Base-by-base conservation (phyloP, 2,113 vertebrate species). In the Piaya cayana region DNA sequence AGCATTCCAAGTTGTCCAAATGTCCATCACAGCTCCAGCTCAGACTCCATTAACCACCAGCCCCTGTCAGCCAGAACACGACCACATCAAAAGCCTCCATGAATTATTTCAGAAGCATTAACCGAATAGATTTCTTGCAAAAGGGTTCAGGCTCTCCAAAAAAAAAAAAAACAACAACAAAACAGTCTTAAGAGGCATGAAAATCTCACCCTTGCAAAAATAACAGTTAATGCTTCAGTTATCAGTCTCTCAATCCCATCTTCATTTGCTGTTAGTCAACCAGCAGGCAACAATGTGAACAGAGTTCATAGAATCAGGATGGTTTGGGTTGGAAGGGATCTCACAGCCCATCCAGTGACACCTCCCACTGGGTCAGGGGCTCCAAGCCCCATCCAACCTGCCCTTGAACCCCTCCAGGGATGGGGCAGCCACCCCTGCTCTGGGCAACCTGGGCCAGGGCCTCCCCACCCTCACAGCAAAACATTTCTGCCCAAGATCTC, bases 41-140 rank as follows among this genome's bases (percentile, higher is more conserved):
- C 34, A 30, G 77, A 50, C 39, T 81, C 70, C 53, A 30, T 23
- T 45, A 72, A 86, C 64, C 45, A 45, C 76, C 6, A 25, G 72
- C 70, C 92, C 93, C 81, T 55, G 39, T 72, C 85, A 94, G 90
- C 76, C 93, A 81, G 90, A 92, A 63, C 42, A 75, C 1, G 22
- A 37, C 75, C 75, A 68, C 77, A 62, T 84, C 89, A 81, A 85
- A 90, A 86, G 49, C 26, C 86, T 90, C 83, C 81, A 53, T 82
- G 80, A 96, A 91, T 91, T 95, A 96, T 95, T 96, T 70, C 93
- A 62, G 49, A 59, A 68, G 47, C 69, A 43, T 68, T 76, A 82
- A 52, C 55, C 53, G 59, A 94, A 37, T 4, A n/a, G 30, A 50
- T 89, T 86, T 36, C 75, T 9, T 27, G 37, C 63, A 64, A 34